These are phyloP conservation scores for Gonioctena quinquepunctata DNA, from an alignment of 1,140 invertebrate genomes.

Conservation along the genomic window DNA sequence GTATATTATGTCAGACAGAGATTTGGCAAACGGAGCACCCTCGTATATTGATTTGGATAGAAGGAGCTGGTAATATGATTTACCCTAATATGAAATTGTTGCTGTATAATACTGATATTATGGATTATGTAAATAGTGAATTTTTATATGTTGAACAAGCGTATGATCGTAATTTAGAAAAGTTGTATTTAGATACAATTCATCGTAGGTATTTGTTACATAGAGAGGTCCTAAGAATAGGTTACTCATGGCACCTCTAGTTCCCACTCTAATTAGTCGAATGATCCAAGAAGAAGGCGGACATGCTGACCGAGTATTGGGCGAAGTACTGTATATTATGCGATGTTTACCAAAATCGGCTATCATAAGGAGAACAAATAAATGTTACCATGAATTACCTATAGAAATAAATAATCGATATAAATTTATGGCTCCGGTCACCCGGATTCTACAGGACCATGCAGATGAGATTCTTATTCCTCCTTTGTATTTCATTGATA, in stretches of 20 bases:
- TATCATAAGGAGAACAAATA: too few relatives aligned
- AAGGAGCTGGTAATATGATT: neutral
- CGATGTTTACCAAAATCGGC: too few relatives aligned
- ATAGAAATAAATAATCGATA: slow-evolving; percentile 1
- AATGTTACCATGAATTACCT: neutral
- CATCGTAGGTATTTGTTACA: too few relatives aligned
- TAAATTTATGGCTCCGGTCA: slow-evolving; percentile 11
- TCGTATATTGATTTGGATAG: neutral
- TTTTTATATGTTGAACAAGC: neutral
- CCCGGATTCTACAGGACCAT: slow-evolving; percentile 1
- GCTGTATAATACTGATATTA: neutral
- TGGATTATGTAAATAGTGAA: neutral
- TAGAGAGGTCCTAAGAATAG: neutral
- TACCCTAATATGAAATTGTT: neutral
- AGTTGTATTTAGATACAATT: neutral
- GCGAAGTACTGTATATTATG: too few relatives aligned
- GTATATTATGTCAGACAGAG: neutral
- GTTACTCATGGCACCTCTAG: neutral
- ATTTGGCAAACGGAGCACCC: slow-evolving; percentile 16
- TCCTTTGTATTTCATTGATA: too few relatives aligned
- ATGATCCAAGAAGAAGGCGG: neutral
- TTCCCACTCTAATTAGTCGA: neutral
- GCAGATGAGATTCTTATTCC: slow-evolving; percentile 8
- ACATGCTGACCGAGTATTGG: neutral
- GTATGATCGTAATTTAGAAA: neutral